Base-by-base conservation (phyloP, 2,797 vertebrate genomes). In the Megaceryle alcyon region DNA sequence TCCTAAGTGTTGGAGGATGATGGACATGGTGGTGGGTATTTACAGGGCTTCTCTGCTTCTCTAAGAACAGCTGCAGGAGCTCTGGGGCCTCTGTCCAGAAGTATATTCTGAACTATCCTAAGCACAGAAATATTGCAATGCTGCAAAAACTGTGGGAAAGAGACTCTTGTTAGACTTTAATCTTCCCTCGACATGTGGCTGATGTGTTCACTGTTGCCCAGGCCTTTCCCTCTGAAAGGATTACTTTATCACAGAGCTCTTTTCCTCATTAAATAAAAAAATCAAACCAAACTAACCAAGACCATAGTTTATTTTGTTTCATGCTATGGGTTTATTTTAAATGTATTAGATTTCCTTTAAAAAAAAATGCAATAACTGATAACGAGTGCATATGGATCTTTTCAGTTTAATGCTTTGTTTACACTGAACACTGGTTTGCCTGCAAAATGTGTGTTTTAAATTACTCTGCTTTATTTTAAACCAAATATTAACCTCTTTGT, bases 341-440 rank as follows among this genome's bases (percentile, higher is more conserved):
- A 91, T 81, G 86, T 94, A 97, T 95, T 96, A 76, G 56, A 93
- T 96, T 97, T 96, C 96, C 96, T 86, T 91, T 2, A 2, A 6
- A 1, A 83, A 80, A 92, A 96, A 94, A 89, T 12, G 90, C 93
- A 95, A 93, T 96, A 96, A 93, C 92, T 95, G 95, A 97, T 96
- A 96, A 95, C 6, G 26, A 93, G 84, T 94, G 76, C 94, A 96
- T 97, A 94, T 96, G 97, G 97, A 96, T 95, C 95, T 91, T 97
- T 95, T 97, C 94, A 86, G 91, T 92, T 96, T 97, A 98, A 97
- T 97, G 94, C 75, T 97, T 97, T 97, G 96, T 97, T 97, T 97
- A 97, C 91, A 91, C 72, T 94, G 86, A 95, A 72, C 86, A 82
- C 76, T 95, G 63, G 79, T 93, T 97, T 95, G 97, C 79, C 92